Percentiles rank a stretch among this genome's conserved stretches.
Evolutionary conservation across 2,113 vertebrate species (phyloP).

Genomic region (Laticauda laticaudata): DNA sequence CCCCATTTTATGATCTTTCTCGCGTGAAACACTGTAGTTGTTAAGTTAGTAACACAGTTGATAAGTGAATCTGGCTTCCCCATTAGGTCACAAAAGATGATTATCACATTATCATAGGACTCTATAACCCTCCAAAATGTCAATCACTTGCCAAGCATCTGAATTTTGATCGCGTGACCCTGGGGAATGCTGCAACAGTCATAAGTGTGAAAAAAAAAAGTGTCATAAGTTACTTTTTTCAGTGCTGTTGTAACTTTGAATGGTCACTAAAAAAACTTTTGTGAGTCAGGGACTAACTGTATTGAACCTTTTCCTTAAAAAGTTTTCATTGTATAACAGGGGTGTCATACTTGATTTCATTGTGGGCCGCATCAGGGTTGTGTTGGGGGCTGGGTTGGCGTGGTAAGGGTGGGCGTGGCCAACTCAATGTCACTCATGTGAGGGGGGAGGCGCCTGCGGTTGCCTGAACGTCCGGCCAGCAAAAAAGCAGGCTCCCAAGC

Average conservation of each 20-base stretch:
- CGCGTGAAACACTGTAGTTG: too few relatives aligned
- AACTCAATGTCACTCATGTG: too few relatives aligned
- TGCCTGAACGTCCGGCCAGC: rapidly evolving
- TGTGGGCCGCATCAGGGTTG: too few relatives aligned
- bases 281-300: background rate
- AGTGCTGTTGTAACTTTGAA: background rate
- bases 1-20: background rate
- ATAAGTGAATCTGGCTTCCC: background rate
- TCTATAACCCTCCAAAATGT: background rate
- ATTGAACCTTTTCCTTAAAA: background rate
- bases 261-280: background rate
- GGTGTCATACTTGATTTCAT: too few relatives aligned
- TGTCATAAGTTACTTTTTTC: background rate
- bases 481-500: too few relatives aligned
- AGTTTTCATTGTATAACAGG: background rate
- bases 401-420: too few relatives aligned
- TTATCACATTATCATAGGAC: background rate
- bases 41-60: background rate
- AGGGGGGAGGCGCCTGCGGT: too few relatives aligned
- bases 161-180: background rate
- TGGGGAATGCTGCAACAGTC: background rate
- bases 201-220: background rate
- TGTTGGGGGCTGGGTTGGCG: too few relatives aligned
- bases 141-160: background rate
- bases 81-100: background rate